Base-by-base conservation (phyloP, 2,888 invertebrate species). In the Drosophila koepferae region DNA sequence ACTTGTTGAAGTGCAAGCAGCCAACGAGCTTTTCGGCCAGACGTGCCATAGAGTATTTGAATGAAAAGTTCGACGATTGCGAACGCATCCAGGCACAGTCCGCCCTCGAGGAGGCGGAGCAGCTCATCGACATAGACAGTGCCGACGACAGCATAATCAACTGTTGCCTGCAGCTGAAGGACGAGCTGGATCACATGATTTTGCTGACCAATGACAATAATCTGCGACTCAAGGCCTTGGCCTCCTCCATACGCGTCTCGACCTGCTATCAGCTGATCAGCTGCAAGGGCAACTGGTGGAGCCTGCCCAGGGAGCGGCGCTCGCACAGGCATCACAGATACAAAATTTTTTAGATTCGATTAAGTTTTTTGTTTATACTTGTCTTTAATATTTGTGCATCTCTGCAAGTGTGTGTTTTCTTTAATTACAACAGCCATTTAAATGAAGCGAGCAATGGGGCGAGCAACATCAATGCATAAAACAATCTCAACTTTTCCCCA, bases 81-180 rank as follows among this genome's bases (percentile, higher is more conserved):
- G 23, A 46, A 10, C 23, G 9, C 1, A 70, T 71, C 1, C 56
- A 56, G 93, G 94, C 94, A 3, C 94, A 94, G 92, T 93, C 93
- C 44, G 93, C 94, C 2, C 63, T 90, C 2, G 94, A 94, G 67
- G 93, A 93, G 54, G 81, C 91, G 0, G 72, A 91, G 2, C 92
- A 93, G 77, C 76, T 92, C 20, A 90, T 93, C 28, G 77, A 92
- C 12, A 92, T 94, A 1, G 90, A 86, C 56, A 92, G 89, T 62
- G 91, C 93, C 0, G 94, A 94, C 73, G 94, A 94, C 82, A 93
- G 93, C 77, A 94, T 94, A 44, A 79, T 94, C 10, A 93, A 94
- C 65, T 94, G 94, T 72, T 94, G 94, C 71, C 70, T 94, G 31
- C 94, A 94, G 89, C 91, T 93, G 3, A 82, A 90, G 51, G 6